Evolutionary conservation across 2,797 vertebrate genomes (phyloP).

Genomic region (Etheostoma nigrum): DNA sequence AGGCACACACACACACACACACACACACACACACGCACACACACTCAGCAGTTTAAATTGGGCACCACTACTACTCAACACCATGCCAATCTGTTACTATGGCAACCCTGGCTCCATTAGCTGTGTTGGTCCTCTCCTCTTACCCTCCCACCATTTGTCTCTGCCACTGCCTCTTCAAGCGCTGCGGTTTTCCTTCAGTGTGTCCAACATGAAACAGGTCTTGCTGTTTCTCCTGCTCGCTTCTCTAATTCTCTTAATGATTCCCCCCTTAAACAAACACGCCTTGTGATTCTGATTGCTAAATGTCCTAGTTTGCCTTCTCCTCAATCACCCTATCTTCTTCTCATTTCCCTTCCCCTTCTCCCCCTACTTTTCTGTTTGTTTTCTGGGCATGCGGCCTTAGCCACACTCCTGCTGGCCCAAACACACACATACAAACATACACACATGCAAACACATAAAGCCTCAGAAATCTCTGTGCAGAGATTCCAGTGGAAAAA

Average conservation of each 20-base stretch:
- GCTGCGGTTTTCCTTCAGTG: slow-evolving; percentile 60
- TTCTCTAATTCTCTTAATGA: slow-evolving; percentile 54
- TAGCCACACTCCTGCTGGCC: slow-evolving; percentile 51
- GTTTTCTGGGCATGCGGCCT: slow-evolving; percentile 60
- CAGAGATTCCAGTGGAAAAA: slow-evolving; percentile 35
- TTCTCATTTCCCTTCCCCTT: background rate
- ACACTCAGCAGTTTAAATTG: slow-evolving; percentile 56
- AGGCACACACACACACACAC: background rate
- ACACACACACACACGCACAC: slow-evolving; percentile 7
- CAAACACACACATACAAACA: slow-evolving; percentile 39
- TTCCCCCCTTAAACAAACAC: slow-evolving; percentile 50
- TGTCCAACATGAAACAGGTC: slow-evolving; percentile 63
- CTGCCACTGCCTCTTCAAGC: slow-evolving; percentile 54
- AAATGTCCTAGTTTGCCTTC: slow-evolving; percentile 55
- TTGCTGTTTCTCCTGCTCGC: slow-evolving; percentile 51
- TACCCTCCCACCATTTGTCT: slow-evolving; percentile 62
- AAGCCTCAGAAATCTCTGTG: slow-evolving; percentile 30
- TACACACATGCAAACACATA: slow-evolving; percentile 38
- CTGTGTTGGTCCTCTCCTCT: slow-evolving; percentile 47
- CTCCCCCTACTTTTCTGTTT: slow-evolving; percentile 28
- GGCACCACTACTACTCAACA: slow-evolving; percentile 55
- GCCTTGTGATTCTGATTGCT: slow-evolving; percentile 64
- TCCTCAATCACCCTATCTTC: slow-evolving; percentile 55
- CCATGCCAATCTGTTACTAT: slow-evolving; percentile 82
- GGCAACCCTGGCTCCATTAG: slow-evolving; percentile 72